These are phyloP conservation scores for Antrozous pallidus DNA, from an alignment of 2,797 vertebrate species.

Conservation along the genomic window DNA sequence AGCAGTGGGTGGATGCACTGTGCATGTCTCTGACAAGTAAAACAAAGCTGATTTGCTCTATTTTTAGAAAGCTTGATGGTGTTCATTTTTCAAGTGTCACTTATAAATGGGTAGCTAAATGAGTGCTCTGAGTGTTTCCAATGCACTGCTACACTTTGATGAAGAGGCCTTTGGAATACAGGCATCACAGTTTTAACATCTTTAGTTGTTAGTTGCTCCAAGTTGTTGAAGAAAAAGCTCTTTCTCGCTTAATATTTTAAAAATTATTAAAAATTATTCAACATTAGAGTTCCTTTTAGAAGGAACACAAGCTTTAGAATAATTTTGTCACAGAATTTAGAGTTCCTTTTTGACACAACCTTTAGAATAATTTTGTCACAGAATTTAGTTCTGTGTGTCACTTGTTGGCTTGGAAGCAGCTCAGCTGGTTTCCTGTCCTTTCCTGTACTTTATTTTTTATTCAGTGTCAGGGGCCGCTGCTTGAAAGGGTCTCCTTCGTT, in stretches of 20 bases:
- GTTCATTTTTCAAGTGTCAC: conserved; percentile 62
- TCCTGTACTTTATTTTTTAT: neutral
- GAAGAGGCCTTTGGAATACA: neutral
- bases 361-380: neutral
- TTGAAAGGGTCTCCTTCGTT: neutral
- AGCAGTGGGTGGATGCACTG: conserved; percentile 55
- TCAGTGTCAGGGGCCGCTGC: neutral
- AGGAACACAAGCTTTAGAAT: neutral
- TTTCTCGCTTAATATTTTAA: neutral
- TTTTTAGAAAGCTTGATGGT: conserved; percentile 68
- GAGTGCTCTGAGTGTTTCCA: conserved; percentile 38
- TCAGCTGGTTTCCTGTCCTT: neutral
- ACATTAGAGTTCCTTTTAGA: neutral
- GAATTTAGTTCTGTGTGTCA: neutral
- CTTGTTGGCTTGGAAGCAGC: neutral
- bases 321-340: neutral
- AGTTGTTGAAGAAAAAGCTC: neutral
- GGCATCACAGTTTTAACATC: neutral
- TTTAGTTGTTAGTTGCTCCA: neutral
- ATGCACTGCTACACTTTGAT: neutral
- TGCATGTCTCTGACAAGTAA: conserved; percentile 52
- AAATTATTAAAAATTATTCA: neutral
- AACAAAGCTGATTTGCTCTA: conserved; percentile 68
- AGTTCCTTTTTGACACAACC: neutral
- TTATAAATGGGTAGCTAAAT: conserved; percentile 63